Base-by-base conservation (phyloP, 1,140 invertebrate genomes). In the Oreohelix idahoensis region DNA sequence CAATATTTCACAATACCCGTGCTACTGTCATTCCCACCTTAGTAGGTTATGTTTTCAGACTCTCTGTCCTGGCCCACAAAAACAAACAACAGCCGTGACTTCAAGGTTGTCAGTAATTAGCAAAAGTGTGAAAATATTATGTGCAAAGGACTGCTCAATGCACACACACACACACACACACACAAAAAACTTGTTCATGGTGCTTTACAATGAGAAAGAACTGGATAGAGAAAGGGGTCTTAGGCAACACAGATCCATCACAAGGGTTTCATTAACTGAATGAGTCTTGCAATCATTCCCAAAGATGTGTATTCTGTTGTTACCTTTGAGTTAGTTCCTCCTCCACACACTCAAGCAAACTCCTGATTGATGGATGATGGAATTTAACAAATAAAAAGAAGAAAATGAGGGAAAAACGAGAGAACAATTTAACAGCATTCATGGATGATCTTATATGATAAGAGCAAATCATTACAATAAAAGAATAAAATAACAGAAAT, bases 311-410 rank as follows among this genome's bases (percentile, higher is more conserved):
- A 45, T 20, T 42, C 5, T 29, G 11, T 58, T 63, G 45, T 83
- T 90, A 91, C 91, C 92, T 91, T 86, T 93, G 90, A 79, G 88
- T 79, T 51, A 93, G 88, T 86, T 93, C 92, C 85, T 93, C 92
- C 85, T 92, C 89, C 79, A 93, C 92, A 85, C 91, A 91, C 86
- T 92, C 91, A 87, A 93, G 88, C 76, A 93, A 89, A 53, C 91
- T 90, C 89, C 91, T 93, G 86, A 82, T 36, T 71, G 69, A 80
- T 17, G n/a, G 39, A 66, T 0, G 36, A 53, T 66, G 83, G 53
- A 87, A 84, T 86, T 26, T 70, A 86, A 84, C 45, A 58, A 20
- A 58, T 58, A 81, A 58, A 79, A 79, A 1, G 29, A 77, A 39
- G 63, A 58, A 36, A 75, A 58, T 10, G 11, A 23, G 39, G 63